These are phyloP conservation scores for Cotesia congregata DNA, from an alignment of 2,888 invertebrate genomes.

Conservation along the genomic window DNA sequence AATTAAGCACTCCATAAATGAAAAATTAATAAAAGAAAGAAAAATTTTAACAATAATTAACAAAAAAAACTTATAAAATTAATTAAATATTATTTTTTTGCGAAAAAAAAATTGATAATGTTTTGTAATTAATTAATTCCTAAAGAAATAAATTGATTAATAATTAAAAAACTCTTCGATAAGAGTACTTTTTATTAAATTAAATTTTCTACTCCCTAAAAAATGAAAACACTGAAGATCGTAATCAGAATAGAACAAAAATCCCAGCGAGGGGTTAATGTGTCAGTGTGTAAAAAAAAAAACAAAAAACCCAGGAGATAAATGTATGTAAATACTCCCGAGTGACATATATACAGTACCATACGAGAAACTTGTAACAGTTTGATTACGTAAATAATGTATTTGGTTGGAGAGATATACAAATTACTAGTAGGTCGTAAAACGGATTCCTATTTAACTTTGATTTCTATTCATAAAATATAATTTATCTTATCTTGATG, in stretches of 20 bases:
- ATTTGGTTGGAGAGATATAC: slow-evolving; percentile 24
- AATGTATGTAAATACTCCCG: slow-evolving; percentile 3
- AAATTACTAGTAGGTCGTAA: slow-evolving; percentile 1
- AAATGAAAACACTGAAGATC: slow-evolving; percentile 7
- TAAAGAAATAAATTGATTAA: too few species aligned
- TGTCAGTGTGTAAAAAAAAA: neutral
- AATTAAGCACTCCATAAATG: too few species aligned
- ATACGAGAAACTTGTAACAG: slow-evolving; percentile 10
- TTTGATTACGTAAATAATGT: slow-evolving; percentile 38
- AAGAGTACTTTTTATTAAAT: too few species aligned
- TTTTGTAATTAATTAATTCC: too few species aligned
- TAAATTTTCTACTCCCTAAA: slow-evolving; percentile 1
- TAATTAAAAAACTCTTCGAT: too few species aligned
- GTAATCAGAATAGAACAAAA: slow-evolving; percentile 27
- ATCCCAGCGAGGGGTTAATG: slow-evolving; percentile 18
- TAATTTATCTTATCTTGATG: slow-evolving; percentile 38
- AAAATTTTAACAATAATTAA: too few species aligned
- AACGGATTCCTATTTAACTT: slow-evolving; percentile 22
- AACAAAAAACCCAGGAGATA: slow-evolving; percentile 2
- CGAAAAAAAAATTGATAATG: too few species aligned
- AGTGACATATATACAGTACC: neutral
- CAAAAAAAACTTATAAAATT: too few species aligned
- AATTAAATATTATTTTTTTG: neutral
- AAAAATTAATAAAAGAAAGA: too few species aligned
- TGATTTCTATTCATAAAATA: slow-evolving; percentile 39